phyloP scores from a whole-genome alignment of 2,113 vertebrate genomes.

The Micromys minutus region DNA sequence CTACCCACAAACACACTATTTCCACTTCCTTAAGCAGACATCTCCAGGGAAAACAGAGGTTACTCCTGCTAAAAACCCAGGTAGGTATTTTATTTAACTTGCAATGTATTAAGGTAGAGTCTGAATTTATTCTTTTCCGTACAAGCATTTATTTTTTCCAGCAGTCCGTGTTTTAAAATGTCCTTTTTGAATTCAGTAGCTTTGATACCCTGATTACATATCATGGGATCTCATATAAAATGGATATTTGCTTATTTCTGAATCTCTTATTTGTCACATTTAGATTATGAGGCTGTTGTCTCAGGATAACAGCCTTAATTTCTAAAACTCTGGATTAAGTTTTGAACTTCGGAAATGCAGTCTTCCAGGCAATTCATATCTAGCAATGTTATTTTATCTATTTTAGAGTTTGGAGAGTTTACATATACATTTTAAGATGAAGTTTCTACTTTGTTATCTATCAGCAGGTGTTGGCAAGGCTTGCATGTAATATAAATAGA shows the following conservation, averaged over 20 bases:
- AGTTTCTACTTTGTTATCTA: background rate
- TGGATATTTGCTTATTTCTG: background rate
- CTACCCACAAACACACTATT: no score
- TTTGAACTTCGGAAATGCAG: background rate
- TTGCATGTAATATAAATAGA: background rate
- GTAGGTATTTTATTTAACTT: background rate
- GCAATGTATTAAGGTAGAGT: background rate
- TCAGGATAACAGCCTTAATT: background rate
- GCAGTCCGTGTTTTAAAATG: background rate
- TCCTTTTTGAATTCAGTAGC: background rate
- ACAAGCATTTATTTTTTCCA: background rate
- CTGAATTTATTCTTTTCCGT: background rate
- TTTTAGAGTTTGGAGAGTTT: background rate
- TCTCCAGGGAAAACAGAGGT: no score
- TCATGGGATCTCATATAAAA: background rate
- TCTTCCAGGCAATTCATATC: background rate
- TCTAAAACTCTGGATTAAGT: background rate
- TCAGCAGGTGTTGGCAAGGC: background rate
- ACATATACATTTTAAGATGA: no score
- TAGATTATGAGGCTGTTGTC: background rate
- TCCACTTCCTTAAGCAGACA: no score
- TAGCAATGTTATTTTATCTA: background rate
- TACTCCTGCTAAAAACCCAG: no score
- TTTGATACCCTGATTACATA: background rate
- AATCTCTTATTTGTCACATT: background rate